Evolutionary conservation across 2,888 invertebrate genomes (phyloP).

Genomic region (Eilema griseolum): DNA sequence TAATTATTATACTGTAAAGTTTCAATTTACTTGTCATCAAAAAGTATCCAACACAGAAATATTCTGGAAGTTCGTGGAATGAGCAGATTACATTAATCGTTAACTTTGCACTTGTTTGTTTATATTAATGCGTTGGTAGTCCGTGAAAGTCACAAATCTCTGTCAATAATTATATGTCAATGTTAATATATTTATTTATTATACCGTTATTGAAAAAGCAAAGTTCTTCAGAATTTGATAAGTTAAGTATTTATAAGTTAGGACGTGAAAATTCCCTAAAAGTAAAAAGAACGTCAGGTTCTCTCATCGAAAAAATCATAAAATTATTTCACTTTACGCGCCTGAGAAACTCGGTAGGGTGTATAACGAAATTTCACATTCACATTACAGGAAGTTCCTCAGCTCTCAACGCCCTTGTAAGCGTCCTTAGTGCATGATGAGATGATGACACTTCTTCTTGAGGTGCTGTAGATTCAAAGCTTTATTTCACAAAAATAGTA

Average conservation of each 20-base stretch:
- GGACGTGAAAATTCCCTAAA: too few species aligned
- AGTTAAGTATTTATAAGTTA: neutral
- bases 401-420: too few species aligned
- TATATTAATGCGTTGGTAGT: neutral
- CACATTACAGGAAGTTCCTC: too few species aligned
- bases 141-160: neutral
- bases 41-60: slow-evolving; percentile 5
- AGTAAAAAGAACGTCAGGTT: neutral
- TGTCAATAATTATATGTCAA: too few species aligned
- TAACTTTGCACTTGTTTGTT: neutral
- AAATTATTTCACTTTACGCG: too few species aligned
- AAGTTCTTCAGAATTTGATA: neutral
- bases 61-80: neutral
- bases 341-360: too few species aligned
- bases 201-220: neutral
- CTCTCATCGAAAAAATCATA: neutral
- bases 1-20: neutral
- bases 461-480: too few species aligned
- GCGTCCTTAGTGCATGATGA: too few species aligned
- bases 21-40: slow-evolving; percentile 2
- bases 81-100: slow-evolving; percentile 9
- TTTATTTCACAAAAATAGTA: too few species aligned
- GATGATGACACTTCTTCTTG: too few species aligned
- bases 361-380: too few species aligned
- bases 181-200: neutral